Base-by-base conservation (phyloP, 1,140 invertebrate genomes). In the Andrena cerasifolii region DNA sequence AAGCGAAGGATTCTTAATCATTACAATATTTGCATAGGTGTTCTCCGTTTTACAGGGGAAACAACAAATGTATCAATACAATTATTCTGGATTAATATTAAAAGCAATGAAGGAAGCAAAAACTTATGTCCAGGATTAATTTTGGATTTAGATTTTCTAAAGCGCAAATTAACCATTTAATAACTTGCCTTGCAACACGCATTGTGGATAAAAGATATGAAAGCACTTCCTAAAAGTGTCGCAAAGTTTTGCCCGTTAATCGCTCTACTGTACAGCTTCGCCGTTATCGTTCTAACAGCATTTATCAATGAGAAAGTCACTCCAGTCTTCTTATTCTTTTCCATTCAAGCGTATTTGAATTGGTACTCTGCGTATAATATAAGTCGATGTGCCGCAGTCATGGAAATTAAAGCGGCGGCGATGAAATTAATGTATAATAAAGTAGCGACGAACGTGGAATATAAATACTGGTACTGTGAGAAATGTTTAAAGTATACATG, bases 391-490 rank as follows among this genome's bases (percentile, higher is more conserved):
- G 78, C 82, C 24, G 83, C 49, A 31, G 86, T 84, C n/a, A 80
- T 87, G 68, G 79, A 74, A 62, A 45, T 80, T 10, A 85, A 53
- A 49, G 51, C 33, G 28, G 28, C 81, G 16, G 63, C 47, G 65
- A 79, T 49, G 18, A 78, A 66, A 24, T 33, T 26, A 53, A 10
- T 45, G 21, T 24, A 14, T 36, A 68, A 45, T 28, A 45, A 16
- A 8, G 36, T 47, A 16, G 24, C 40, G 18, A 45, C 53, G 10
- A 74, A 21, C 33, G 47, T 28, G 10, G 66, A 72, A 62, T 72
- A 79, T 18, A 88, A 78, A 58, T 90, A 80, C 43, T 89, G 88
- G 89, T 88, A 89, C n/a, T 90, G 89, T 28, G 86, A 84, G 21
- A 86, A 84, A 24, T 90, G 89, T 72, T 63, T 62, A 3, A 74